A percentile compares a stretch with the other conserved stretches of the same genome.
These are phyloP conservation scores for Nasonia giraulti DNA, from an alignment of 1,140 invertebrate genomes.

Conservation along the genomic window DNA sequence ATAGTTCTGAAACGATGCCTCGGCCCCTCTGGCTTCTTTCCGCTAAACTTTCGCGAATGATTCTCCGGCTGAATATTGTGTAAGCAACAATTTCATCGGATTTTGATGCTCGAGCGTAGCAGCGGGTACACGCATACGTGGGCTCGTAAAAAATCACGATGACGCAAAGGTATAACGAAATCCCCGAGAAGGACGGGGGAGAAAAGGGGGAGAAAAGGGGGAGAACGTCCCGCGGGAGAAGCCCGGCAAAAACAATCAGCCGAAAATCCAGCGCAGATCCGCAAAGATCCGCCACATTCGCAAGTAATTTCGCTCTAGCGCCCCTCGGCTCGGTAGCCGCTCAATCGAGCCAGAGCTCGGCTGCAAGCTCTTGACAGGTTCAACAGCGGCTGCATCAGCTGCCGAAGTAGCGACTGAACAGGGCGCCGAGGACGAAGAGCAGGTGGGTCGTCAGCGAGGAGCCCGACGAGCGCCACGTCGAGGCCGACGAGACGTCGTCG, in stretches of 20 bases:
- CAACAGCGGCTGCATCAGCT: constrained; percentile 67
- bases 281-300: constrained; percentile 54
- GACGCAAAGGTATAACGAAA: background rate
- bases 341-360: constrained; percentile 35
- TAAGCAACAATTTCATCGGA: too few species aligned
- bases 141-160: background rate
- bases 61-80: too few species aligned
- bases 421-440: constrained; percentile 56
- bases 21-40: background rate
- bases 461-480: constrained; percentile 63
- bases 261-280: constrained; percentile 25
- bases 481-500: constrained; percentile 65
- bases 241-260: constrained; percentile 11
- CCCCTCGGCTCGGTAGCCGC: constrained; percentile 37
- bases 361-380: constrained; percentile 50
- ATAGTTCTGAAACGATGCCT: background rate
- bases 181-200: too few species aligned
- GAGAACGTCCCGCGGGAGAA: background rate
- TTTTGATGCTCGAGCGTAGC: too few species aligned
- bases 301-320: constrained; percentile 48
- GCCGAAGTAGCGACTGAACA: constrained; percentile 62
- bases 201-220: too few species aligned
- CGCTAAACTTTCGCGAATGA: too few species aligned
- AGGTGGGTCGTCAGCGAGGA: constrained; percentile 60
- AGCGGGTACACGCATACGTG: too few species aligned